Base-by-base conservation (phyloP, 1,140 invertebrate species). In the Drosophila simulans region DNA sequence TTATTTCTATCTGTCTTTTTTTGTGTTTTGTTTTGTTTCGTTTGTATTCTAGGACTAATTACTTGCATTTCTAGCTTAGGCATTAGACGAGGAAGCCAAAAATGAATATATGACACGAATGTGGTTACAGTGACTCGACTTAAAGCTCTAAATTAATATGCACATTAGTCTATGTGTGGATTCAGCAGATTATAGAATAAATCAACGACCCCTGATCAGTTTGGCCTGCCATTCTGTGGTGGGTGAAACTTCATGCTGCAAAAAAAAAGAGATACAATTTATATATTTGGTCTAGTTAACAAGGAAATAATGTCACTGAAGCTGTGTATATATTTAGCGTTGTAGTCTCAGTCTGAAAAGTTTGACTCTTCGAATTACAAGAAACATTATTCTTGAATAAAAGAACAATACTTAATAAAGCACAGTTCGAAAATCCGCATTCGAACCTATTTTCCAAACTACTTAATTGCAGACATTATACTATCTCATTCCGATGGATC, bases 181-280 rank as follows among this genome's bases (percentile, higher is more conserved):
- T 35, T 70, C 8, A 48, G 20, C 20, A 43, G 51, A 63, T 63
- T 71, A 72, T 58, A 48, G 73, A 72, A 69, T 60, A 63, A 77
- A 76, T 83, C 51, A 77, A 89, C 75, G 55, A 39, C 59, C 78
- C 84, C 64, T 77, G 52, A 85, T 89, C 84, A 88, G 84, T 90
- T 88, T 88, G 84, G 84, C 84, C 84, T 77, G 84, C 84, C 76
- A 89, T 88, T 68, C 84, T 88, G 85, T 80, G 85, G 80, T 88
- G 84, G 84, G 80, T 80, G 53, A 80, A 77, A 77, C 76, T 70
- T 77, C 68, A 69, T 73, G 72, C 84, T 88, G 80, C 37, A 77
- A 69, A 5, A 27, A 27, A 69, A 13, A 66, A 27, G 17, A 25
- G 3, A 60, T 3, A 31, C 13, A 10, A 39, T n/a, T 39, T 20